phyloP scores from a whole-genome alignment of 2,113 vertebrate genomes.

The Acanthisitta chloris region DNA sequence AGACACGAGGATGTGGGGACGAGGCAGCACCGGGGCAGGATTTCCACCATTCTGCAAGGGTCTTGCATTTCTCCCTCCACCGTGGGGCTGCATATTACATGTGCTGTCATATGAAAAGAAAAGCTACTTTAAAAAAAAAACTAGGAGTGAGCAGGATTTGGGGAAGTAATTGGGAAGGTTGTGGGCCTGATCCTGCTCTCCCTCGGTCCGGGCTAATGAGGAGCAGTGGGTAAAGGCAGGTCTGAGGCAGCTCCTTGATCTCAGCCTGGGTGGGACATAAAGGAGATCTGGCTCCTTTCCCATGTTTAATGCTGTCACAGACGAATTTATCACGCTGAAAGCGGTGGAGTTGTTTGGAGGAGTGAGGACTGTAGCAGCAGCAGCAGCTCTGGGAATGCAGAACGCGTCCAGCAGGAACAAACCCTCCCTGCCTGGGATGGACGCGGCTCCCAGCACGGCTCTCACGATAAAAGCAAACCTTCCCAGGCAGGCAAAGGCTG shows the following conservation, averaged over 20 bases:
- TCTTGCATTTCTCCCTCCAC: not conserved
- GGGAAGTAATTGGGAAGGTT: not conserved
- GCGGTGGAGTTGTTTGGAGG: not conserved
- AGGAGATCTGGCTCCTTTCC: not conserved
- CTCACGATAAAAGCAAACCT: not conserved
- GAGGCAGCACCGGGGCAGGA: not conserved
- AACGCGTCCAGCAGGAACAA: not conserved
- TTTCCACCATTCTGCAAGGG: not conserved
- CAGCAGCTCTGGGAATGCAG: not conserved
- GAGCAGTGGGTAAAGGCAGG: not conserved
- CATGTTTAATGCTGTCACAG: not conserved
- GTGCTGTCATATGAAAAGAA: not conserved
- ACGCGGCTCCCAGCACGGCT: not conserved
- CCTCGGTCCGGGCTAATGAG: not conserved
- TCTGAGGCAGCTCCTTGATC: not conserved
- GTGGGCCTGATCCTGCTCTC: not conserved
- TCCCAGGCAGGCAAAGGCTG: not conserved
- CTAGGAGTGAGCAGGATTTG: not conserved
- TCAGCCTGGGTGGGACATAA: not conserved
- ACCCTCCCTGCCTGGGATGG: not conserved
- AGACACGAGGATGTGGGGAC: accelerated
- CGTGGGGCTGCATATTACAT: not conserved
- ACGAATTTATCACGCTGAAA: not conserved
- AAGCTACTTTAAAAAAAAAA: not conserved
- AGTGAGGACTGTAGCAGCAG: not conserved